A percentile compares a stretch with the other conserved stretches of the same genome.
Conservation (phyloP, 2,888 invertebrate species). For the Malacosoma neustria region DNA sequence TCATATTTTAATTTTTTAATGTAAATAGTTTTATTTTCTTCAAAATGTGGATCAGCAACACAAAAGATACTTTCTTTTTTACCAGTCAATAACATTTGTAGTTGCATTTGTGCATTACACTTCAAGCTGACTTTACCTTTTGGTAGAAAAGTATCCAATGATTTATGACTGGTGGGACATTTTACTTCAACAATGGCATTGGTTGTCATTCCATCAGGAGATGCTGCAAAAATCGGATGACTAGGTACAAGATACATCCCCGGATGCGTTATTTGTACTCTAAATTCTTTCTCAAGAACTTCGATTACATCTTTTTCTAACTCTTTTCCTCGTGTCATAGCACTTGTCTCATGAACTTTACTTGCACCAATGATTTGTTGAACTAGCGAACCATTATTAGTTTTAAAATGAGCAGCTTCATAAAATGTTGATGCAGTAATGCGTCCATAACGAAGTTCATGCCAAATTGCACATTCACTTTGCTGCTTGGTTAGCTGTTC, state of each 20-base stretch:
- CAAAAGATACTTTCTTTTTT: constrained; percentile 1
- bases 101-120: constrained; percentile 3
- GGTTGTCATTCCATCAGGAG: constrained; percentile 9
- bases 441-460: constrained; percentile 1
- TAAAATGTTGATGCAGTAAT: constrained; percentile 4
- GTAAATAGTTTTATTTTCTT: neutral
- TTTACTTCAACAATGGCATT: constrained; percentile 8
- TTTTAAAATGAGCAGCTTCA: constrained; percentile 5
- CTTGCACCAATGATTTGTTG: constrained; percentile 2
- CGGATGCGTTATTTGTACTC: constrained; percentile 2
- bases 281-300: neutral
- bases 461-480: constrained; percentile 1
- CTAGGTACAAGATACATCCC: constrained; percentile 6
- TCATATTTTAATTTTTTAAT: constrained; percentile 1
- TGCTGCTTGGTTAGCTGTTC: neutral
- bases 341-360: constrained; percentile 1
- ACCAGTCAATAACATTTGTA: constrained; percentile 2
- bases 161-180: constrained; percentile 7
- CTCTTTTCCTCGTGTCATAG: constrained; percentile 2
- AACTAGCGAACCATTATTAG: no score
- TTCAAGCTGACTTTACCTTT: constrained; percentile 1
- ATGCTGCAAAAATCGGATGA: constrained; percentile 7
- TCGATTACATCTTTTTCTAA: constrained; percentile 1
- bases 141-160: constrained; percentile 2
- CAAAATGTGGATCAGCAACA: neutral